Base-by-base conservation (phyloP, 2,888 invertebrate species). In the Theretra japonica region DNA sequence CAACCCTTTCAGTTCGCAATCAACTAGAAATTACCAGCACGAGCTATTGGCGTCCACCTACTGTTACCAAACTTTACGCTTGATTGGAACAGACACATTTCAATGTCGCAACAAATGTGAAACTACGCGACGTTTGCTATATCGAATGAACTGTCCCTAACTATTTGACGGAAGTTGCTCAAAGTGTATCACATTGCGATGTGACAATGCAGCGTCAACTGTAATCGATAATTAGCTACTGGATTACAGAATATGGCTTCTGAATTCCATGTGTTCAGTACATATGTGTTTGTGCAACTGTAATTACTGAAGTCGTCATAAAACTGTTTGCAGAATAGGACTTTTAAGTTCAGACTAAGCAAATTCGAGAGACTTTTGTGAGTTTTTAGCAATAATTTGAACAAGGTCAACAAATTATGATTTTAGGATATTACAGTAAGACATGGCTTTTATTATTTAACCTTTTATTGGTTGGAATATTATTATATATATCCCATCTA, bases 151-250 rank as follows among this genome's bases (percentile, higher is more conserved):
- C 74, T 73, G 28, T 53, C 65, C 70, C 72, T 58, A 73, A 68
- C 74, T 73, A 73, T 74, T 75, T 79, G 83, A 82, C 79, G 83
- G 82, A 79, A 79, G 74, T 83, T 84, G 77, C 83, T 73, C 70
- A 82, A 78, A 78, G 41, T 68, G 76, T 79, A 79, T 77, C 76
- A 79, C 74, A 75, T 79, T 75, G 76, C 70, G 28, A 56, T 7
- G 41, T 15, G 41, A 41, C 48, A 17, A 65, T 65, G 25, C 48
- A 65, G 33, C 33, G 19, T 60, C n/a, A 33, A 60, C 30, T 60
- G 33, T n/a, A 41, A 41, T 41, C 41, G 41, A 41, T 41, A 41
- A 41, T 41, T 41, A 41, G 41, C 41, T 41, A 41, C 41, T 41
- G 3, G 41, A 41, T 41, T 41, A 15, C 15, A 41, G 41, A 57